Base-by-base conservation (phyloP, 2,888 invertebrate genomes). In the Stenchaetothrips biformis region DNA sequence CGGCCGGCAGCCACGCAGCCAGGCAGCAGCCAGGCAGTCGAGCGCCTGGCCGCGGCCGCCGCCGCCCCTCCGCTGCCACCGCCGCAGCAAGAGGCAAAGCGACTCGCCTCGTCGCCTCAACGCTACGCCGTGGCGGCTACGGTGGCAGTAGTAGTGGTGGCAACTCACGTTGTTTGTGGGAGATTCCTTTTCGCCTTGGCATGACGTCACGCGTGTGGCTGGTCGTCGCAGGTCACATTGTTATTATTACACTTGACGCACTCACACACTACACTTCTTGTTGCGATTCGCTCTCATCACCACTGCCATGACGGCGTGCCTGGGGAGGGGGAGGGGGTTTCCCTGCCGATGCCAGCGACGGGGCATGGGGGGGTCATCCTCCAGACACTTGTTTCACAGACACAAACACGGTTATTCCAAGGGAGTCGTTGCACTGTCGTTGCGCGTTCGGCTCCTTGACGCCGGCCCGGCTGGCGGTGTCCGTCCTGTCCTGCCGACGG, bases 41-140 rank as follows among this genome's bases (percentile, higher is more conserved):
- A 87, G 87, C 87, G 88, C 88, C 88, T 86, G 87, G 87, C 87
- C 88, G 88, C 88, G 87, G 88, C 88, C 88, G 85, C 86, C 85
- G 87, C 86, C 85, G 85, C 85, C 85, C 85, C 85, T 80, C 79
- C 84, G 84, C 85, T 85, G 85, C 85, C 86, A 85, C 87, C 86
- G 86, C 86, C 86, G 87, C 87, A 86, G 88, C 87, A 87, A 87
- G 86, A 7, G 67, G 67, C 67, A 25, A 74, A 37, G 37, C 37
- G 37, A 37, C 37, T 37, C 4, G 37, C 37, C 37, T 37, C 37
- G 37, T 2, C 37, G 37, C 37, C 4, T 37, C 37, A n/a, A n/a
- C n/a, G 37, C 37, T 37, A 2, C 37, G 37, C 37, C 37, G 37
- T 37, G 37, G 37, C 37, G 37, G 37, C 37, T 37, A 37, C 37